These are phyloP conservation scores for Microplitis mediator DNA, from an alignment of 1,140 invertebrate species.

Conservation along the genomic window DNA sequence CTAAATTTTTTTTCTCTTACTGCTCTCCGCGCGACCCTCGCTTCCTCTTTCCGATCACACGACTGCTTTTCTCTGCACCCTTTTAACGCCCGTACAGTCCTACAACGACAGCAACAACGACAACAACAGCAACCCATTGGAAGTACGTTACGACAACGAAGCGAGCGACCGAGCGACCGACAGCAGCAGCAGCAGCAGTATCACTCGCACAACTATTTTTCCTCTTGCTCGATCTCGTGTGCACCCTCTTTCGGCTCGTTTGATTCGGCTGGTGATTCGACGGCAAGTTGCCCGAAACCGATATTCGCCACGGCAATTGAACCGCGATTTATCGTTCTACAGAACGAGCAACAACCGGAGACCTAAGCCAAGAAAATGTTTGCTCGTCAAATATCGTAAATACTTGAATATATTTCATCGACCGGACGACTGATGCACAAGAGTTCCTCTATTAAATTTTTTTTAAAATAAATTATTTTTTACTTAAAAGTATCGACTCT, in stretches of 20 bases:
- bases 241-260: slow-evolving; percentile 24
- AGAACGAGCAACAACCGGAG: background rate
- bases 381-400: slow-evolving; percentile 14
- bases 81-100: background rate
- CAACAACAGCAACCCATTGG: too few species aligned
- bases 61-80: background rate
- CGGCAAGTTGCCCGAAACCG: slow-evolving; percentile 23
- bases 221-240: background rate
- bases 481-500: too few species aligned
- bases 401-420: background rate
- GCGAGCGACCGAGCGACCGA: too few species aligned
- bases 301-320: slow-evolving; percentile 25
- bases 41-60: background rate
- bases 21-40: background rate
- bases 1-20: background rate
- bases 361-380: slow-evolving; percentile 10
- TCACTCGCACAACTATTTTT: background rate
- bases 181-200: background rate
- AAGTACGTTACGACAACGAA: too few species aligned
- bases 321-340: slow-evolving; percentile 21
- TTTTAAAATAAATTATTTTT: background rate
- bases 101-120: background rate
- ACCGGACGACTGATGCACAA: background rate
- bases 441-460: background rate
- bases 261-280: slow-evolving; percentile 20